Evolutionary conservation across 2,797 vertebrate genomes (phyloP), one percentile per base, ranked within the genome.

Genomic region (Microcaecilia unicolor): DNA sequence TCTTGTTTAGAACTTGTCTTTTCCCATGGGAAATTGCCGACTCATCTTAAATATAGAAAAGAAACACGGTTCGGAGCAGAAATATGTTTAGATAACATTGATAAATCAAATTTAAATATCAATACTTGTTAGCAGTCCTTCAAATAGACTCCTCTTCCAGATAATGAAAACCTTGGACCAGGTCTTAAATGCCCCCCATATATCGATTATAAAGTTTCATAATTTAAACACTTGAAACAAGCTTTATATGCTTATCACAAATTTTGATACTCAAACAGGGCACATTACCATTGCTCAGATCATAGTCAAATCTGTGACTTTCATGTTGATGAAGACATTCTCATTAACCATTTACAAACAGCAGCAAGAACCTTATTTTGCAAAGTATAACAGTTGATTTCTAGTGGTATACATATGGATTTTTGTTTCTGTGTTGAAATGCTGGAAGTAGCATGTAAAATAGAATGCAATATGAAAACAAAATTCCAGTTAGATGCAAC

Each of bases 71-170:
- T 34, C 29, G 52, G 65, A 68, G 66, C 66, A 81, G 55, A 72
- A 77, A 64, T 59, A 78, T 79, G 76, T 78, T 76, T 74, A 74
- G 75, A 79, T 70, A 81, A 68, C 75, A 83, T 50, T 81, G 78
- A 86, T 85, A 85, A 87, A 85, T 87, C 87, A 86, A 84, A 86
- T 80, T 56, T 72, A 74, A 66, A 80, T 71, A 72, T 90, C 85
- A 61, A 86, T 91, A 86, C 69, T 76, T 58, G 70, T 88, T 93
- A 89, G 78, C 81, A 85, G 86, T 76, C 70, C 67, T 85, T 87
- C 85, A 85, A 82, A 76, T 24, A 56, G 60, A 55, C 55, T 68
- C 64, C 63, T 70, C 76, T 80, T 63, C 72, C 54, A 62, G 76
- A 80, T 86, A 88, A 89, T 88, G 82, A 77, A 92, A 90, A 80